phyloP scores from a whole-genome alignment of 1,140 invertebrate species.

The Archegozetes longisetosus region DNA sequence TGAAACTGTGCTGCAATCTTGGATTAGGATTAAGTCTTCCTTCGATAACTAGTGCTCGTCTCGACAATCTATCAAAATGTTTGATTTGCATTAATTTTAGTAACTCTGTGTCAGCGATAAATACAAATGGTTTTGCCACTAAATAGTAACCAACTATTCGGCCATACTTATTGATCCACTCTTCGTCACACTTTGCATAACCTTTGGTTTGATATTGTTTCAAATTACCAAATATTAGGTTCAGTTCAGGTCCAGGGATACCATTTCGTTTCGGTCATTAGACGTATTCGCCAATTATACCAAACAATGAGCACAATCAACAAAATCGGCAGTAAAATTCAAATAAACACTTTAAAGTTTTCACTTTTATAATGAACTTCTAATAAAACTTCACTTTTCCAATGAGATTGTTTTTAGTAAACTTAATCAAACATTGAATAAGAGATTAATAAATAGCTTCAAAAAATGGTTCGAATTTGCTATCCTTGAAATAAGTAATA shows the following conservation, averaged over 20 bases:
- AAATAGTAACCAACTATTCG: conserved; percentile 27
- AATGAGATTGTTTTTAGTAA: too few relatives aligned
- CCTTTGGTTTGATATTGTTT: background rate
- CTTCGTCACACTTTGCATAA: conserved; percentile 21
- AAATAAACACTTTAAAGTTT: too few relatives aligned
- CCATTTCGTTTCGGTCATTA: conserved; percentile 16
- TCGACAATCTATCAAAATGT: conserved; percentile 27
- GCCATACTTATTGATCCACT: conserved; percentile 28
- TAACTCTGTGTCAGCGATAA: conserved; percentile 28
- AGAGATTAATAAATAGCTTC: too few relatives aligned
- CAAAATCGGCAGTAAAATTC: too few relatives aligned
- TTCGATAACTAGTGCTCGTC: conserved; percentile 18
- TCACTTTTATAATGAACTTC: too few relatives aligned
- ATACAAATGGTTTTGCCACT: conserved; percentile 26
- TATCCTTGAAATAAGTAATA: too few relatives aligned
- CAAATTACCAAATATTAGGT: conserved; percentile 26
- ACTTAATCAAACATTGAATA: too few relatives aligned
- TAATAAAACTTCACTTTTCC: too few relatives aligned
- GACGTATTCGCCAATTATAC: background rate
- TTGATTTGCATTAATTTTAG: conserved; percentile 29
- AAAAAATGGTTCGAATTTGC: too few relatives aligned
- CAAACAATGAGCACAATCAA: background rate
- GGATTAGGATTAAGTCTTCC: conserved; percentile 12
- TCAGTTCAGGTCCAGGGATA: conserved; percentile 27
- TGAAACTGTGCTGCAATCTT: conserved; percentile 17